phyloP scores from a whole-genome alignment of 2,888 invertebrate genomes.

The Schizaphis graminum region DNA sequence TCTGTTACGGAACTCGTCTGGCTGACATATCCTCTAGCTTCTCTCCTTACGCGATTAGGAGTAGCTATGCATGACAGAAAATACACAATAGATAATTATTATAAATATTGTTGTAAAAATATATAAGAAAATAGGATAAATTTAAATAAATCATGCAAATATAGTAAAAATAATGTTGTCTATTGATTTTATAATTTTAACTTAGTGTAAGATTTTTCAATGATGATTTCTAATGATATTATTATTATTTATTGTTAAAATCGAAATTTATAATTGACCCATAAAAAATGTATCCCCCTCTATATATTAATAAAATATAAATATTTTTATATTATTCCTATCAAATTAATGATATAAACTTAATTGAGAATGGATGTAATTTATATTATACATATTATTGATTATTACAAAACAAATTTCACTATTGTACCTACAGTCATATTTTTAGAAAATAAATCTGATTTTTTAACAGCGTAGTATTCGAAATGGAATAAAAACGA shows the following conservation, averaged over 20 bases:
- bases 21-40: constrained; percentile 73
- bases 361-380: background rate
- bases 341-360: background rate
- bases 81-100: background rate
- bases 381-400: background rate
- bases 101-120: background rate
- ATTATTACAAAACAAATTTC: background rate
- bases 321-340: background rate
- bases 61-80: constrained; percentile 68
- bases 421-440: background rate
- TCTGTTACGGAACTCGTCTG: constrained; percentile 80
- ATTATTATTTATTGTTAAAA: background rate
- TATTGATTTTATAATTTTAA: background rate
- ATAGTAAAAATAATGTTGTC: background rate
- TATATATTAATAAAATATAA: background rate
- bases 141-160: background rate
- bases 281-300: background rate
- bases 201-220: background rate
- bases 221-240: background rate
- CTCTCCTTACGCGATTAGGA: constrained; percentile 73
- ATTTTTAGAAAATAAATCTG: background rate
- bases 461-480: background rate
- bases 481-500: background rate
- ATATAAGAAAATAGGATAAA: background rate
- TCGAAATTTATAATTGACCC: background rate